Evolutionary conservation across 2,113 vertebrate species (phyloP).

Genomic region (Carlito syrichta): DNA sequence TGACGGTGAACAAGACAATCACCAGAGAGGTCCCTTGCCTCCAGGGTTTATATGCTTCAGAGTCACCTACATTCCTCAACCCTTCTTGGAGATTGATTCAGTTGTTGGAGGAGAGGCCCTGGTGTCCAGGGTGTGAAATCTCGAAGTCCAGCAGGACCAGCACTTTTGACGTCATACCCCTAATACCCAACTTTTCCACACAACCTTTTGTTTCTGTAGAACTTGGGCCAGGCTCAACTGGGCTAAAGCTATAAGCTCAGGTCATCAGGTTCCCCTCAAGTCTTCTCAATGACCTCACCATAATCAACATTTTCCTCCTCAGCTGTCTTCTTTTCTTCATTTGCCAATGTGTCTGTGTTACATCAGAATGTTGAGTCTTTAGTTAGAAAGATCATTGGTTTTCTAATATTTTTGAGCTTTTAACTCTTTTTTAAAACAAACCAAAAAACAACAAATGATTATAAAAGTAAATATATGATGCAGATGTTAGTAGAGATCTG

Average conservation of each 20-base stretch:
- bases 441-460: too few relatives aligned
- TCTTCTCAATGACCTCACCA: not conserved
- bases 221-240: not conserved
- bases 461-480: not conserved
- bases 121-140: not conserved
- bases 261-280: not conserved
- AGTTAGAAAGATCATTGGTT: not conserved
- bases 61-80: not conserved
- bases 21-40: too few relatives aligned
- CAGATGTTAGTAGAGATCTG: not conserved
- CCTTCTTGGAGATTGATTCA: not conserved
- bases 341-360: not conserved
- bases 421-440: not conserved
- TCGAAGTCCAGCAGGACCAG: not conserved
- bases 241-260: not conserved
- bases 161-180: not conserved
- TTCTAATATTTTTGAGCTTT: not conserved
- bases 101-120: not conserved
- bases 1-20: not conserved
- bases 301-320: not conserved
- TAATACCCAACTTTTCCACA: not conserved
- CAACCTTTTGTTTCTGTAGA: not conserved
- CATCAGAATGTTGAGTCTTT: not conserved
- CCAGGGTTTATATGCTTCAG: not conserved
- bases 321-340: not conserved